A percentile compares a stretch with the other conserved stretches of the same genome.
Conservation (phyloP, 2,888 invertebrate genomes). For the Ferdinandea cuprea region DNA sequence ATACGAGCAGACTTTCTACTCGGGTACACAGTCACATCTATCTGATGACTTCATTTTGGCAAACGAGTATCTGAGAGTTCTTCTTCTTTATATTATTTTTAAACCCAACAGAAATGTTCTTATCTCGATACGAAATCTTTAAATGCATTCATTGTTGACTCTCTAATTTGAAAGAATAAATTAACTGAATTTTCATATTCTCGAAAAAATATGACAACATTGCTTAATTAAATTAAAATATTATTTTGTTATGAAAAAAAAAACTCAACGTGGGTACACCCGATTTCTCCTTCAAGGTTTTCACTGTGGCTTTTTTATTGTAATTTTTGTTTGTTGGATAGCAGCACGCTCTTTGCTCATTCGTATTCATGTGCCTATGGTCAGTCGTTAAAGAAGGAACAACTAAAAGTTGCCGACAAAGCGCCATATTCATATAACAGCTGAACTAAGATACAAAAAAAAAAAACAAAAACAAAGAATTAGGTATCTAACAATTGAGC, state of each 20-base stretch:
- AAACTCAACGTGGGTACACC: background rate
- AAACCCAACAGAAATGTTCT: slow-evolving; percentile 6
- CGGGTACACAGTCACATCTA: slow-evolving; percentile 44
- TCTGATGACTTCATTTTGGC: slow-evolving; percentile 64
- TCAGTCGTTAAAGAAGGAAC: slow-evolving; percentile 40
- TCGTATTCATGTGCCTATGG: slow-evolving; percentile 63
- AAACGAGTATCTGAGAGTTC: slow-evolving; percentile 18
- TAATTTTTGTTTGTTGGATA: slow-evolving; percentile 6
- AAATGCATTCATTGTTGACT: slow-evolving; percentile 38
- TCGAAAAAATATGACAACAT: slow-evolving; percentile 49
- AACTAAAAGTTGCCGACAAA: slow-evolving; percentile 61
- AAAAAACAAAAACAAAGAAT: slow-evolving; percentile 5
- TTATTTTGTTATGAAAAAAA: slow-evolving; percentile 6
- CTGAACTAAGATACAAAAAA: slow-evolving; percentile 30
- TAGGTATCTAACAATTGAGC: slow-evolving; percentile 38
- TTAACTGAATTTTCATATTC: slow-evolving; percentile 22
- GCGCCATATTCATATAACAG: slow-evolving; percentile 63
- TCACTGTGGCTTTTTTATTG: background rate
- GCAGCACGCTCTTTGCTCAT: slow-evolving; percentile 40
- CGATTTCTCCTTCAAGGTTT: slow-evolving; percentile 28
- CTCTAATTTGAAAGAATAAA: slow-evolving; percentile 13
- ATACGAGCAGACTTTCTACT: slow-evolving; percentile 56
- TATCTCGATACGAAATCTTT: slow-evolving; percentile 16
- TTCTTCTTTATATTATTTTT: slow-evolving; percentile 5
- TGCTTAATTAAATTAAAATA: slow-evolving; percentile 31